These are phyloP conservation scores for Drosophila gunungcola DNA, from an alignment of 1,140 invertebrate species.

Conservation along the genomic window DNA sequence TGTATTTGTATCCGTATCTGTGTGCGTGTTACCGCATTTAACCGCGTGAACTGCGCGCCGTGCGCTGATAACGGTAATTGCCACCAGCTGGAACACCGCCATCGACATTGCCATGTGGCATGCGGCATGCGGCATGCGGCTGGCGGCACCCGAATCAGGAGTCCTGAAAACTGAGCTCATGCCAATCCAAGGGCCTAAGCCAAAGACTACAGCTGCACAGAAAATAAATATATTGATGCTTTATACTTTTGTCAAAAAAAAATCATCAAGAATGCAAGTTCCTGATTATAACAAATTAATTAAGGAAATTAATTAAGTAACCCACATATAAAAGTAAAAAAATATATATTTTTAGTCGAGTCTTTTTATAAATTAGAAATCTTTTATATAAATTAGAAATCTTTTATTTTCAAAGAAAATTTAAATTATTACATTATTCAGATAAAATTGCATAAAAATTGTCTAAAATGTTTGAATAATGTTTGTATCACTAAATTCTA, in stretches of 20 bases:
- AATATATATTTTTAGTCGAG: no score
- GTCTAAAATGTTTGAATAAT: no score
- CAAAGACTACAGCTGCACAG: slow-evolving; percentile 1
- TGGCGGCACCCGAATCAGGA: slow-evolving; percentile 13
- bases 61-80: slow-evolving; percentile 83
- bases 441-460: no score
- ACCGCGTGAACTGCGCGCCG: slow-evolving; percentile 78
- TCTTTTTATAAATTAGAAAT: no score
- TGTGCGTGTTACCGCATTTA: slow-evolving; percentile 79
- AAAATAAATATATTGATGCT: not conserved
- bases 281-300: no score
- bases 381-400: no score
- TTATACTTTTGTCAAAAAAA: not conserved
- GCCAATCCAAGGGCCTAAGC: slow-evolving; percentile 4
- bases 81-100: slow-evolving; percentile 70
- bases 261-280: not conserved
- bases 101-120: slow-evolving; percentile 35
- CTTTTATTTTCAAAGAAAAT: no score
- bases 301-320: no score
- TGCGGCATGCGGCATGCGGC: slow-evolving; percentile 28
- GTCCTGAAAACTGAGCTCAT: slow-evolving; percentile 27
- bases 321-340: no score
- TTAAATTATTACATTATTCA: no score
- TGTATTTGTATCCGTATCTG: slow-evolving; percentile 44
- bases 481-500: no score